Conservation (phyloP, 2,888 invertebrate genomes). For the Drosophila mulleri region DNA sequence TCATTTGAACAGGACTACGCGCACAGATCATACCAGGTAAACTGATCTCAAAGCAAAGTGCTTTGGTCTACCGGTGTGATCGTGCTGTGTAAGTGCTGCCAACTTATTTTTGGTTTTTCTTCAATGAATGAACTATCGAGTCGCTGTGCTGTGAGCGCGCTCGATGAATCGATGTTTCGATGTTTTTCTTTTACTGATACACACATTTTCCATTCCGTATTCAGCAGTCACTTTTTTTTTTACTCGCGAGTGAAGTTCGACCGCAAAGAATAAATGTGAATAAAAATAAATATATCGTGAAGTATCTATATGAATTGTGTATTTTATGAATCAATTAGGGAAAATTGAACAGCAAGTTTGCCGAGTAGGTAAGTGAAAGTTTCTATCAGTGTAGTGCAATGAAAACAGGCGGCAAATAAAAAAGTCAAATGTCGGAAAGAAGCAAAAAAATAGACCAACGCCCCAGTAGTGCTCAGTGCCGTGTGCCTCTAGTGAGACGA, state of each 20-base stretch:
- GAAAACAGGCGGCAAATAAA: conserved; percentile 47
- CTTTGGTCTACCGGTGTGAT: background rate
- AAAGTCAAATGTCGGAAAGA: conserved; percentile 40
- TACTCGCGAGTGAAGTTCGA: conserved; percentile 73
- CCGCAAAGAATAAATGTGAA: conserved; percentile 70
- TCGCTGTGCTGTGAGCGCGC: background rate
- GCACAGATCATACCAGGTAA: background rate
- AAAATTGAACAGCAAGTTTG: conserved; percentile 65
- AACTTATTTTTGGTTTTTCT: conserved; percentile 11
- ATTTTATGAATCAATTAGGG: conserved; percentile 73
- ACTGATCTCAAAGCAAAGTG: background rate
- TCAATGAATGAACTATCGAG: conserved; percentile 4
- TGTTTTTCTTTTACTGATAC: conserved; percentile 59
- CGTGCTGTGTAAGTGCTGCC: conserved; percentile 15
- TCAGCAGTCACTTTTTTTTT: conserved; percentile 68
- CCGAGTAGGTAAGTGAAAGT: conserved; percentile 70
- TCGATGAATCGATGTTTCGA: conserved; percentile 26
- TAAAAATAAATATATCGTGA: conserved; percentile 60
- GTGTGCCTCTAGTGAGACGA: conserved; percentile 31
- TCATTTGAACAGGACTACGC: background rate
- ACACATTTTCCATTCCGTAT: conserved; percentile 67
- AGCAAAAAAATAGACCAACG: conserved; percentile 66
- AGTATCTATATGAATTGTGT: conserved; percentile 60
- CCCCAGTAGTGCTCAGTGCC: conserved; percentile 51
- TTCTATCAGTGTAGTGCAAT: conserved; percentile 26